Percentiles rank a stretch among this genome's conserved stretches.
These are phyloP conservation scores for Lutra lutra DNA, from an alignment of 2,797 vertebrate species.

Conservation along the genomic window DNA sequence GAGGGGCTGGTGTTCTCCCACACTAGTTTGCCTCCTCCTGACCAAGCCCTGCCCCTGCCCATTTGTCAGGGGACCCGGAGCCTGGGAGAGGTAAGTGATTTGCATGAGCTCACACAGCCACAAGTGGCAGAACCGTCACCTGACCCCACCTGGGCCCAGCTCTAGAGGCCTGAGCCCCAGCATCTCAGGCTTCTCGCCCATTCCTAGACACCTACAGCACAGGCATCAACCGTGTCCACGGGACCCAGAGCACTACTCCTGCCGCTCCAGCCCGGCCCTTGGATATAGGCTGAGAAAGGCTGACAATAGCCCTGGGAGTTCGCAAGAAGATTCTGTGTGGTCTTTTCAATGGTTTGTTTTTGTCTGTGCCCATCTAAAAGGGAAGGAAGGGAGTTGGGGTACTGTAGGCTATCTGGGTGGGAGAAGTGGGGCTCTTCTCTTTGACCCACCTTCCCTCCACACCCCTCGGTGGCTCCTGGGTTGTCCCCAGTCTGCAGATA, in stretches of 20 bases:
- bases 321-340: background rate
- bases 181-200: rapidly evolving
- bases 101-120: rapidly evolving
- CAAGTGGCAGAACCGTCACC: rapidly evolving
- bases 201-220: background rate
- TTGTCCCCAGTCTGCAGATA: background rate
- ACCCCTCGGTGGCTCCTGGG: background rate
- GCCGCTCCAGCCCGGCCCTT: too few species aligned
- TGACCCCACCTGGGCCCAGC: rapidly evolving
- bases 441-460: background rate
- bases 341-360: background rate
- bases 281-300: background rate
- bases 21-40: rapidly evolving
- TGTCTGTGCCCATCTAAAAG: background rate
- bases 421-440: background rate
- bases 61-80: rapidly evolving
- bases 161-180: background rate
- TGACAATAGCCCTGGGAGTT: background rate
- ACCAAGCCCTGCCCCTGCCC: background rate
- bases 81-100: background rate
- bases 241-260: too few species aligned
- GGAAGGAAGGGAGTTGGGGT: background rate
- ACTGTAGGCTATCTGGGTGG: background rate
- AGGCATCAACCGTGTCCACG: rapidly evolving
- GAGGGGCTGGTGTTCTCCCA: background rate